Percentiles rank a stretch among this genome's conserved stretches.
These are phyloP conservation scores for Aplidium turbinatum DNA, from an alignment of 23 tunicate species.

Conservation along the genomic window DNA sequence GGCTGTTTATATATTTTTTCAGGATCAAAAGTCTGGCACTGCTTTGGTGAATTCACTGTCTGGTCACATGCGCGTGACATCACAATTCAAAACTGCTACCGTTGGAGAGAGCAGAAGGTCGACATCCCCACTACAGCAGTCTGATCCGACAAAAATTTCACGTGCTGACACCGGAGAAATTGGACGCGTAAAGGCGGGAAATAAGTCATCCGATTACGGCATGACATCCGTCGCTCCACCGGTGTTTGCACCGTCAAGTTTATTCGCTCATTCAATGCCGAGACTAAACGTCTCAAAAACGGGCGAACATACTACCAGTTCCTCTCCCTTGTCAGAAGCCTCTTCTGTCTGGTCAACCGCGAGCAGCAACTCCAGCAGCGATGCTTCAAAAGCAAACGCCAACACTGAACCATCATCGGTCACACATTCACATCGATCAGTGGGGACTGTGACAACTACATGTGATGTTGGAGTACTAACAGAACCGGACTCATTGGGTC, in stretches of 20 bases:
- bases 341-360: slow-evolving; percentile 5
- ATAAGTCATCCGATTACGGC: background rate
- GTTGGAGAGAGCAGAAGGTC: no score
- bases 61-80: no score
- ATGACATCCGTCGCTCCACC: slow-evolving; percentile 35
- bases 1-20: no score
- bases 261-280: slow-evolving; percentile 25
- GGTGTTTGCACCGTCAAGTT: slow-evolving; percentile 54
- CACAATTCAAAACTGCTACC: no score
- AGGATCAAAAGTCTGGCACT: no score
- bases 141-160: background rate
- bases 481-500: slow-evolving; percentile 89
- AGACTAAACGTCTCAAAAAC: slow-evolving; percentile 2
- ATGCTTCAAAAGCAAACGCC: slow-evolving; percentile 12
- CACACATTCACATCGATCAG: slow-evolving; percentile 29
- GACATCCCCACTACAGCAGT: slow-evolving; percentile 6
- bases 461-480: slow-evolving; percentile 56
- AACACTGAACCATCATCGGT: background rate
- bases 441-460: slow-evolving; percentile 37
- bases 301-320: background rate
- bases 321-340: no score
- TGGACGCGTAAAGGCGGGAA: slow-evolving; percentile 7
- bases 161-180: slow-evolving; percentile 21
- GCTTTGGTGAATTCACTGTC: no score
- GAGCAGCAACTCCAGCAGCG: no score